Percentiles rank a stretch among this genome's conserved stretches.
phyloP scores from a whole-genome alignment of 2,797 vertebrate genomes.

The Strix occidentalis region DNA sequence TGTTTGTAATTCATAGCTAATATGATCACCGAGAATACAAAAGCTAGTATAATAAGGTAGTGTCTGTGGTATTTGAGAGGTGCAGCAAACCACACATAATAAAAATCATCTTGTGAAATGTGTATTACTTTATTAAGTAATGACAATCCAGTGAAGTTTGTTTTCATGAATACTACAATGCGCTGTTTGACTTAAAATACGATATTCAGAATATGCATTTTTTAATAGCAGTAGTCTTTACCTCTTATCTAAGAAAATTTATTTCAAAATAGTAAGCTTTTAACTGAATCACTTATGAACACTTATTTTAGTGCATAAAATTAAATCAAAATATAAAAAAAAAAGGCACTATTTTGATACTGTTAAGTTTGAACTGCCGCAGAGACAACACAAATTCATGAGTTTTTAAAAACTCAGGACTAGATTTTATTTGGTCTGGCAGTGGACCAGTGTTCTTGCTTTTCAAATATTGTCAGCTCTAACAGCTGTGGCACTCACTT shows the following conservation, averaged over 20 bases:
- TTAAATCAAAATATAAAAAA: background rate
- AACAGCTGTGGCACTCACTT: background rate
- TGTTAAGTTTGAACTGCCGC: background rate
- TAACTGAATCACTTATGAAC: background rate
- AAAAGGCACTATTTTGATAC: background rate
- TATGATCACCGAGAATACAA: rapidly evolving
- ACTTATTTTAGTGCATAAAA: background rate
- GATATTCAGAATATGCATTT: background rate
- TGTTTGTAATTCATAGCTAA: rapidly evolving
- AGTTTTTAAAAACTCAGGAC: background rate
- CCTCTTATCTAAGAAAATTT: background rate
- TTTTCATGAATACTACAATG: background rate
- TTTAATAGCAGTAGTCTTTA: background rate
- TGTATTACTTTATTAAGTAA: background rate
- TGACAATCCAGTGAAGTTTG: rapidly evolving
- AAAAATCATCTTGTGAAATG: background rate
- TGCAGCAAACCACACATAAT: background rate
- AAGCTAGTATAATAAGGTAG: background rate
- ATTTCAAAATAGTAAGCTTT: background rate
- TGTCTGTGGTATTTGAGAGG: background rate
- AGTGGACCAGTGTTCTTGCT: background rate
- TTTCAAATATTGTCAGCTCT: background rate
- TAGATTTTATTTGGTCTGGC: background rate
- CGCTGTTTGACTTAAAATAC: background rate
- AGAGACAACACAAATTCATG: background rate